These are phyloP conservation scores for Sminthurinus aureus DNA, from an alignment of 2,888 invertebrate genomes.

Conservation along the genomic window DNA sequence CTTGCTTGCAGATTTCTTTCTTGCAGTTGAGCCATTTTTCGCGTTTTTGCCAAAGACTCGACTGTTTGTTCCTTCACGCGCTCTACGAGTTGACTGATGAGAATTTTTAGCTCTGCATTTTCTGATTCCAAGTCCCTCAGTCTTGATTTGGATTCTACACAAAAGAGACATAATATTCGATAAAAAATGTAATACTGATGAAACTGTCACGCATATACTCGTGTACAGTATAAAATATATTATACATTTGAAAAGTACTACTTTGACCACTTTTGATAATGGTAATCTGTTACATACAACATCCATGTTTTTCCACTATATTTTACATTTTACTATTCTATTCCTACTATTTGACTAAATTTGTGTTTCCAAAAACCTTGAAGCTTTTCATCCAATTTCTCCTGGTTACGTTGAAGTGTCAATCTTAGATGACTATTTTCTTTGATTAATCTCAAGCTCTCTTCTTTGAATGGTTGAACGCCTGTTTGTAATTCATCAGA, in stretches of 20 bases:
- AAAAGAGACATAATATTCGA: background rate
- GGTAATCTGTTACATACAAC: too few species aligned
- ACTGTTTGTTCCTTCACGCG: conserved; percentile 48
- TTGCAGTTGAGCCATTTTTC: conserved; percentile 46
- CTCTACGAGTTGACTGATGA: conserved; percentile 54
- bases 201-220: too few species aligned
- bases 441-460: conserved; percentile 52
- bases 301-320: background rate
- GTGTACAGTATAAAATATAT: too few species aligned
- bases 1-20: conserved; percentile 38
- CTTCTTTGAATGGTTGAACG: conserved; percentile 55
- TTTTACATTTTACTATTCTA: background rate
- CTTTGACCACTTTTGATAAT: too few species aligned
- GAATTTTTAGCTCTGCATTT: conserved; percentile 55
- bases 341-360: background rate
- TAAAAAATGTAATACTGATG: background rate
- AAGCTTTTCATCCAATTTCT: conserved; percentile 47
- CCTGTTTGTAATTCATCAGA: conserved; percentile 55
- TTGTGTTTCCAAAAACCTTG: conserved; percentile 41
- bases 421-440: conserved; percentile 58
- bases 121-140: conserved; percentile 53
- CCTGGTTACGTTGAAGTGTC: conserved; percentile 46
- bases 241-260: too few species aligned
- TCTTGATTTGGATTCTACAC: conserved; percentile 33
- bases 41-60: conserved; percentile 49